Conservation (phyloP, 1,140 invertebrate genomes). For the Drosophila oshimai region DNA sequence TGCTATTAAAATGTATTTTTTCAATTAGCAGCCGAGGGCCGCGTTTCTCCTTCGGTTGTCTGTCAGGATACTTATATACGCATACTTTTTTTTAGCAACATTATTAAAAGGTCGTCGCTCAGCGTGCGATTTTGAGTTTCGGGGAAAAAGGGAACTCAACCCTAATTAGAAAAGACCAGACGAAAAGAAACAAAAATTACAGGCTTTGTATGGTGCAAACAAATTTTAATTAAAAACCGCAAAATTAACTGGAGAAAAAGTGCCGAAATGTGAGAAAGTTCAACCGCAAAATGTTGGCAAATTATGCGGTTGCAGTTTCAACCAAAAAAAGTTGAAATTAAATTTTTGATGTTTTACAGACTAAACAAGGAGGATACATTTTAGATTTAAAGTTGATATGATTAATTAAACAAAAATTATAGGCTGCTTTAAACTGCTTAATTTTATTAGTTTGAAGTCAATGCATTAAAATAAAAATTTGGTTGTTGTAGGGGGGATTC, state of each 20-base stretch:
- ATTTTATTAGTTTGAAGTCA: too few species aligned
- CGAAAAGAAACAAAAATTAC: slow-evolving; percentile 11
- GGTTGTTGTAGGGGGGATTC: too few species aligned
- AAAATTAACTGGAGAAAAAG: slow-evolving; percentile 47
- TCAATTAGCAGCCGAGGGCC: slow-evolving; percentile 29
- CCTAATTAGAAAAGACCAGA: slow-evolving; percentile 45
- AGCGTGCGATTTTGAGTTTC: slow-evolving; percentile 14
- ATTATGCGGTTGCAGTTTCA: slow-evolving; percentile 57
- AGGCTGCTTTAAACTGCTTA: too few species aligned
- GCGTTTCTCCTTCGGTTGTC: slow-evolving; percentile 32
- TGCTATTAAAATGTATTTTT: slow-evolving; percentile 41
- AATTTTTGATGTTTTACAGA: background rate
- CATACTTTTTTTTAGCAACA: slow-evolving; percentile 23
- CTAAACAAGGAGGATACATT: background rate
- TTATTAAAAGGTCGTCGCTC: slow-evolving; percentile 30
- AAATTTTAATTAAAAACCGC: slow-evolving; percentile 49
- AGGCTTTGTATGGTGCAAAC: slow-evolving; percentile 37
- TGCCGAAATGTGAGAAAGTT: slow-evolving; percentile 44
- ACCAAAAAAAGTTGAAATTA: background rate
- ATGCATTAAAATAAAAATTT: too few species aligned
- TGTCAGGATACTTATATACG: slow-evolving; percentile 30
- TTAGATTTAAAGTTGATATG: background rate
- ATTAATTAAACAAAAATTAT: too few species aligned
- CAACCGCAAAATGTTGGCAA: slow-evolving; percentile 63
- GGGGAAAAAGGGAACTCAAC: slow-evolving; percentile 14